These are phyloP conservation scores for Diacarnus erythraeanus DNA, from an alignment of 37 sponge, comb jelly and placozoan species.

Conservation along the genomic window DNA sequence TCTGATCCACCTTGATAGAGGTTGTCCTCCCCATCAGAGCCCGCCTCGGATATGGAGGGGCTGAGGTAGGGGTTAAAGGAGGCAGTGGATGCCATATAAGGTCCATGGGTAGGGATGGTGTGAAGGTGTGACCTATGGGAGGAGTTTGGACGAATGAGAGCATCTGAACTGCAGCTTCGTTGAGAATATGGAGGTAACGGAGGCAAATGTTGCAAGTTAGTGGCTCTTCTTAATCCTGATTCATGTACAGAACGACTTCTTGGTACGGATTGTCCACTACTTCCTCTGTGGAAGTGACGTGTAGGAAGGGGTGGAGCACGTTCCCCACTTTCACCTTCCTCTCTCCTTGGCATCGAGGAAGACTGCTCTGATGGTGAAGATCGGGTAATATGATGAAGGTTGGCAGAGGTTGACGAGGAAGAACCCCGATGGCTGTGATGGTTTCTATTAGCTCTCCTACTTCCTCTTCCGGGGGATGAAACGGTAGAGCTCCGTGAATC, in stretches of 20 bases:
- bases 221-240: not conserved
- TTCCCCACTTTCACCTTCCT: not conserved
- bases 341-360: not conserved
- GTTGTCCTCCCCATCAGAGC: slow-evolving; percentile 16
- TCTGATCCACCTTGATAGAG: slow-evolving; percentile 59
- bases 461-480: not conserved
- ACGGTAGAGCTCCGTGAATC: not conserved
- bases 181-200: slow-evolving; percentile 48
- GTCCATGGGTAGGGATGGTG: slow-evolving; percentile 11
- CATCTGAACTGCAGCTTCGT: slow-evolving; percentile 44
- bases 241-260: slow-evolving; percentile 27
- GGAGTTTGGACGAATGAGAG: not conserved
- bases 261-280: not conserved
- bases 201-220: slow-evolving; percentile 11
- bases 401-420: not conserved
- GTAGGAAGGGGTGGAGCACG: slow-evolving; percentile 12
- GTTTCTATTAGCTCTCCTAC: not conserved
- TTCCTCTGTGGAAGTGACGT: not conserved
- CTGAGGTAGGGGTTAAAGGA: slow-evolving; percentile 25
- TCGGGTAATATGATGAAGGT: not conserved
- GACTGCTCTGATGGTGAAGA: not conserved
- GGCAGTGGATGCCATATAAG: slow-evolving; percentile 25
- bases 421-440: not conserved
- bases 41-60: slow-evolving; percentile 39
- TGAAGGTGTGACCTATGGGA: not conserved